Conservation (phyloP, 2,797 vertebrate genomes). For the Oreonectes daqikongensis region DNA sequence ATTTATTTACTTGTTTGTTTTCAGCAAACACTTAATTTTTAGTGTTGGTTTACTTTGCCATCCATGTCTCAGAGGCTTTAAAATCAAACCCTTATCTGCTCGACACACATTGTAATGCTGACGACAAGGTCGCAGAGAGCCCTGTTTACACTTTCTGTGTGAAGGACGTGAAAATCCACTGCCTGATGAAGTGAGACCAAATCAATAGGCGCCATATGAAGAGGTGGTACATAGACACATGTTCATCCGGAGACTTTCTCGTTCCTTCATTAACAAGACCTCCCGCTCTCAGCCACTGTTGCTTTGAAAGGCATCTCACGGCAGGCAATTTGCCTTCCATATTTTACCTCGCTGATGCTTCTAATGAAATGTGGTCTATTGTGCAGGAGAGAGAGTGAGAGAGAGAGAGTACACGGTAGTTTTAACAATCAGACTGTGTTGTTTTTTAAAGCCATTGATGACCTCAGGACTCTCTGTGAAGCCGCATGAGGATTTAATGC, state of each 20-base stretch:
- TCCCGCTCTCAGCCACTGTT: conserved; percentile 44
- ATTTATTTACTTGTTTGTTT: conserved; percentile 9
- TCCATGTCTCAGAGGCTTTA: conserved; percentile 13
- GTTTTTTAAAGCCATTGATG: conserved; percentile 56
- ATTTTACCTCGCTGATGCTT: conserved; percentile 66
- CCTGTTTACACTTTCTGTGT: not conserved
- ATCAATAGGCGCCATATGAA: conserved; percentile 48
- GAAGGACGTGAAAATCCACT: conserved; percentile 16
- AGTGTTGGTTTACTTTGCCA: conserved; percentile 28
- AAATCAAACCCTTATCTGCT: conserved; percentile 33
- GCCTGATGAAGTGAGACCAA: conserved; percentile 24
- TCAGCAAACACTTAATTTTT: conserved; percentile 1
- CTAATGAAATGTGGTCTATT: conserved; percentile 65
- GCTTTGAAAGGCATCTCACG: conserved; percentile 65
- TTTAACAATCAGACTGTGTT: conserved; percentile 61
- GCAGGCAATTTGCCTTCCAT: conserved; percentile 64
- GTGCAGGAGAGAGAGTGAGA: conserved; percentile 12
- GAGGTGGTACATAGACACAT: conserved; percentile 30
- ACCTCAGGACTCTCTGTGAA: conserved; percentile 54
- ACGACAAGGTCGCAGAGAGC: conserved; percentile 21
- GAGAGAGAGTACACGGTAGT: conserved; percentile 28
- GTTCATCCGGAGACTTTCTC: conserved; percentile 46
- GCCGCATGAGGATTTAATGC: conserved; percentile 18
- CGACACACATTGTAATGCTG: conserved; percentile 39
- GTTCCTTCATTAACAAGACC: conserved; percentile 55